phyloP scores from a whole-genome alignment of 1,140 invertebrate species.

The Pogonomyrmex barbatus region DNA sequence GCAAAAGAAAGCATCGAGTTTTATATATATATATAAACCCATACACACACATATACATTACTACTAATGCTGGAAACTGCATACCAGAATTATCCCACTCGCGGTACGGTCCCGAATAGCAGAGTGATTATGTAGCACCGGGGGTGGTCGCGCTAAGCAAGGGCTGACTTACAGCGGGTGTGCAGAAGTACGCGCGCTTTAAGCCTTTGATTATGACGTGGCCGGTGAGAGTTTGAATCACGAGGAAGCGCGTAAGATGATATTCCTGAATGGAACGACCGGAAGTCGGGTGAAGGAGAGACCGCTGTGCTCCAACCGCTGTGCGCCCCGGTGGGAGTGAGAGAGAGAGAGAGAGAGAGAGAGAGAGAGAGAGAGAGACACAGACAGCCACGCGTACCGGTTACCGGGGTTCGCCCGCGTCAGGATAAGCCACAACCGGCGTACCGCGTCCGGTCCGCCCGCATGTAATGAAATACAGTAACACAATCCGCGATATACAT shows the following conservation, averaged over 20 bases:
- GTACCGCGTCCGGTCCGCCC: slow-evolving; percentile 68
- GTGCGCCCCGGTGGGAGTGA: neutral
- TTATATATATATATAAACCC: neutral
- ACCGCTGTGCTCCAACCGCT: slow-evolving; percentile 1
- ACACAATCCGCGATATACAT: slow-evolving; percentile 79
- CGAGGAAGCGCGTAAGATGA: slow-evolving; percentile 73
- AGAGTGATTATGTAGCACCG: slow-evolving; percentile 37
- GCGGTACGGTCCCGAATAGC: neutral
- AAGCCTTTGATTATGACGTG: slow-evolving; percentile 72
- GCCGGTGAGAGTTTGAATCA: slow-evolving; percentile 70
- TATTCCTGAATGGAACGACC: slow-evolving; percentile 72
- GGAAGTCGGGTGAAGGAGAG: slow-evolving; percentile 74
- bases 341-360: neutral
- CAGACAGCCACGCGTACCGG: neutral
- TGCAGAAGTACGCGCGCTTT: slow-evolving; percentile 19
- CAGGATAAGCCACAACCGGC: slow-evolving; percentile 65
- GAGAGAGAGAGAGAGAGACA: neutral
- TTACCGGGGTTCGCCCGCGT: slow-evolving; percentile 25
- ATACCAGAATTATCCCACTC: neutral
- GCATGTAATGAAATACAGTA: slow-evolving; percentile 82
- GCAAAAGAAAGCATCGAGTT: neutral
- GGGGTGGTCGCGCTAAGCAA: slow-evolving; percentile 65
- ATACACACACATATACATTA: neutral
- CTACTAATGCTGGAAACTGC: slow-evolving; percentile 7
- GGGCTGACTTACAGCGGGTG: slow-evolving; percentile 34